These are phyloP conservation scores for Sesamia nonagrioides DNA, from an alignment of 1,140 invertebrate species.

Conservation along the genomic window DNA sequence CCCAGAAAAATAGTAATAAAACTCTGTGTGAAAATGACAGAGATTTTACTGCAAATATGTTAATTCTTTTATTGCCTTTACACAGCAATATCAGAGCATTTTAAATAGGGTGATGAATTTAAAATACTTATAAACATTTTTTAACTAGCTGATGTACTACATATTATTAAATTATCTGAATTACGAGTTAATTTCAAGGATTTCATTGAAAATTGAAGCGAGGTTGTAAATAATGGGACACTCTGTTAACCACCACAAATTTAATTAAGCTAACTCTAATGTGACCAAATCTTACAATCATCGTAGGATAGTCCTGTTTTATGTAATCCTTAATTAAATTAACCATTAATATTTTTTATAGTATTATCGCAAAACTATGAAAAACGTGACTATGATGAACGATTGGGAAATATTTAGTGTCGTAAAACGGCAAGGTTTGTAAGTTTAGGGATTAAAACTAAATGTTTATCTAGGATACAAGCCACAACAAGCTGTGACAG, in stretches of 20 bases:
- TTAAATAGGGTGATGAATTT: not conserved
- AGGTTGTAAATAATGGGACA: not conserved
- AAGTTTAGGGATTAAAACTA: too few species aligned
- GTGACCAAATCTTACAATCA: not conserved
- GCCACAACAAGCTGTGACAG: constrained; percentile 13
- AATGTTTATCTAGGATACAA: not conserved
- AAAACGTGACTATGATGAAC: too few species aligned
- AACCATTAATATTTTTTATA: too few species aligned
- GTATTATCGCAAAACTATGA: too few species aligned
- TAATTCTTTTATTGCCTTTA: not conserved
- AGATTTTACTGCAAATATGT: not conserved
- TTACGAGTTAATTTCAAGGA: too few species aligned
- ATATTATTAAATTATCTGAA: too few species aligned
- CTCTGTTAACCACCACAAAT: not conserved
- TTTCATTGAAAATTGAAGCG: not conserved
- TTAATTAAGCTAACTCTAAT: not conserved
- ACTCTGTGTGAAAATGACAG: not conserved
- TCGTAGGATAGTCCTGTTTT: not conserved
- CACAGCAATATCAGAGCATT: not conserved
- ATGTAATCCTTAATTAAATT: not conserved
- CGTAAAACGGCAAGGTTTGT: too few species aligned
- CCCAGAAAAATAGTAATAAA: not conserved
- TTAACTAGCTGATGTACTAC: too few species aligned
- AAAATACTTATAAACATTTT: too few species aligned
- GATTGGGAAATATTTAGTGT: too few species aligned